These are phyloP conservation scores for Bombus difficillimus DNA, from an alignment of 1,140 invertebrate genomes.

Conservation along the genomic window DNA sequence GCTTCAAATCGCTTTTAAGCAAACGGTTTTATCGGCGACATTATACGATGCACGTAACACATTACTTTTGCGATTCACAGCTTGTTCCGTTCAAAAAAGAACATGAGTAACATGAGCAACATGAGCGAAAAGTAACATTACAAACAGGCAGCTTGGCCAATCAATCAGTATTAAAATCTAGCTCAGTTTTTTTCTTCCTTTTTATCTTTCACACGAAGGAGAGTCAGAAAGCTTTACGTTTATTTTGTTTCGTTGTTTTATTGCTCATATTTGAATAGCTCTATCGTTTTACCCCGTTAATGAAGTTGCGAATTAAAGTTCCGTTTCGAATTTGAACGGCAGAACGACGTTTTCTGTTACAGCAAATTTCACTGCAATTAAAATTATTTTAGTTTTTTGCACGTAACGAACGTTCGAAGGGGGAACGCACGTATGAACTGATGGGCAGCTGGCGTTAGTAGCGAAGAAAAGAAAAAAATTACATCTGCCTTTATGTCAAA, in stretches of 20 bases:
- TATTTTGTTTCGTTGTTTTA: background rate
- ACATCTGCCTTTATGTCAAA: background rate
- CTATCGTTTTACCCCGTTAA: background rate
- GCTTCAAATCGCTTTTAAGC: background rate
- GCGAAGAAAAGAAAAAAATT: background rate
- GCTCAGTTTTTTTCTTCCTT: background rate
- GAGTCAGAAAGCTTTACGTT: too few relatives aligned
- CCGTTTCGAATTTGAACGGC: background rate
- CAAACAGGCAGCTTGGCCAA: background rate
- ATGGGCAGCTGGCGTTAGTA: background rate
- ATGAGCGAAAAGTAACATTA: background rate
- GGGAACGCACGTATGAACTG: too few relatives aligned
- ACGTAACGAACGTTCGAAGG: background rate
- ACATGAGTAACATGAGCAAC: too few relatives aligned
- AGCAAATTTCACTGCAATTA: background rate
- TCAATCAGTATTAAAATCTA: background rate
- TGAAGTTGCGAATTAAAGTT: background rate
- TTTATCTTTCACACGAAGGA: too few relatives aligned
- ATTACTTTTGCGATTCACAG: background rate
- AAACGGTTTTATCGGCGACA: background rate
- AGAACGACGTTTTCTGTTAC: background rate
- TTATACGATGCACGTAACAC: background rate
- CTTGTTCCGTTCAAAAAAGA: too few relatives aligned
- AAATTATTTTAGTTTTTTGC: conserved; percentile 1
- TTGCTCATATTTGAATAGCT: background rate